A percentile compares a stretch with the other conserved stretches of the same genome.
These are phyloP conservation scores for Mustela nigripes DNA, from an alignment of 2,113 vertebrate species.

Conservation along the genomic window DNA sequence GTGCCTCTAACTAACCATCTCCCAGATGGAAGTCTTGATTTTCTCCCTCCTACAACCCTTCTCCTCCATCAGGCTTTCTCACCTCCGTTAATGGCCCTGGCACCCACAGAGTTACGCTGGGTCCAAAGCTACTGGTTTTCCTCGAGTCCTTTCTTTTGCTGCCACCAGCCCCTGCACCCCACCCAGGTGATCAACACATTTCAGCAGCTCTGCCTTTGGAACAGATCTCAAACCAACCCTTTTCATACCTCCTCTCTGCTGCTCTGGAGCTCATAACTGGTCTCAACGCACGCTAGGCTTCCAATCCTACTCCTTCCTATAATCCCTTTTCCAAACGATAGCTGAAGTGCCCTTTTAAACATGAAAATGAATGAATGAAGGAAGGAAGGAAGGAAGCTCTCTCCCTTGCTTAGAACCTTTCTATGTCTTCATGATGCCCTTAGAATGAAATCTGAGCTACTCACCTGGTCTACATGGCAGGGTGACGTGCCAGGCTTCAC, in stretches of 20 bases:
- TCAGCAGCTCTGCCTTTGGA: not conserved
- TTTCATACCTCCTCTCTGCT: not conserved
- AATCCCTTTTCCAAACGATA: not conserved
- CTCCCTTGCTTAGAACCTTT: not conserved
- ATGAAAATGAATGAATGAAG: not conserved
- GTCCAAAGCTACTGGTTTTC: not conserved
- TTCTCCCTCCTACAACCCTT: not conserved
- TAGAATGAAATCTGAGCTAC: not conserved
- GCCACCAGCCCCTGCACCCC: not conserved
- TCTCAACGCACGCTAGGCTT: not conserved
- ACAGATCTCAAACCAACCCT: not conserved
- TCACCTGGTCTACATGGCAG: not conserved
- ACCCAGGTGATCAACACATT: not conserved
- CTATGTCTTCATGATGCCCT: not conserved
- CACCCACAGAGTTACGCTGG: not conserved
- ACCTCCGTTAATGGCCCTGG: not conserved
- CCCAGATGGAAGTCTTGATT: not conserved
- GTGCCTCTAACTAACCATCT: not conserved
- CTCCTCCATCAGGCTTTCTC: not conserved
- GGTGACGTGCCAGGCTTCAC: not conserved
- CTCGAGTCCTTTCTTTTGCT: not conserved
- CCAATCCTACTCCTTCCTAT: not conserved
- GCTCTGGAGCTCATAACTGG: not conserved
- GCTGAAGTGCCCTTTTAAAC: not conserved
- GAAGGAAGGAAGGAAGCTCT: not conserved